These are phyloP conservation scores for Diadophis punctatus DNA, from an alignment of 2,113 vertebrate species.

Conservation along the genomic window DNA sequence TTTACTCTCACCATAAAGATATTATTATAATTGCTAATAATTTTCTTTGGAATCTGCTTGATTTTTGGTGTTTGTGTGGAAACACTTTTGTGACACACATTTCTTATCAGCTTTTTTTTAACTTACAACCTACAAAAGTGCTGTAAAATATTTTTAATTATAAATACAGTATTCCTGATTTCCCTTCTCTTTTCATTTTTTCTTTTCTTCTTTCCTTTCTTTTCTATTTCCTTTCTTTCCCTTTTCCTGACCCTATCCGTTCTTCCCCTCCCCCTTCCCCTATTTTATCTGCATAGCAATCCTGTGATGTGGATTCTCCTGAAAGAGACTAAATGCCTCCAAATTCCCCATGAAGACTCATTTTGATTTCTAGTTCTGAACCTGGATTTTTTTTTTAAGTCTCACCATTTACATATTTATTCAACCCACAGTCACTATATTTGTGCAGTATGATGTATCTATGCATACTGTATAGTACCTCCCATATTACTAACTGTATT, in stretches of 20 bases:
- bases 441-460: background rate
- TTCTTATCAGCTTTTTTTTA: background rate
- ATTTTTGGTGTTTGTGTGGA: background rate
- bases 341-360: background rate
- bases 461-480: background rate
- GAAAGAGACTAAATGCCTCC: background rate
- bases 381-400: background rate
- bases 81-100: background rate
- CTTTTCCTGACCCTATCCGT: background rate
- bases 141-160: background rate
- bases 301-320: background rate
- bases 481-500: constrained; percentile 41
- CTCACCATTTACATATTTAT: background rate
- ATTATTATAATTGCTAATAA: background rate
- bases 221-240: background rate
- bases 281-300: background rate
- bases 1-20: background rate
- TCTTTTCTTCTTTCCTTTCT: background rate
- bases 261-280: background rate
- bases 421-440: background rate
- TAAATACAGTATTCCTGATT: background rate
- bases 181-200: background rate
- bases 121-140: background rate
- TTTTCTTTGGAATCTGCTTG: background rate
- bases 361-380: background rate